Conservation (phyloP, 2,888 invertebrate species). For the Seira sanloemensis region DNA sequence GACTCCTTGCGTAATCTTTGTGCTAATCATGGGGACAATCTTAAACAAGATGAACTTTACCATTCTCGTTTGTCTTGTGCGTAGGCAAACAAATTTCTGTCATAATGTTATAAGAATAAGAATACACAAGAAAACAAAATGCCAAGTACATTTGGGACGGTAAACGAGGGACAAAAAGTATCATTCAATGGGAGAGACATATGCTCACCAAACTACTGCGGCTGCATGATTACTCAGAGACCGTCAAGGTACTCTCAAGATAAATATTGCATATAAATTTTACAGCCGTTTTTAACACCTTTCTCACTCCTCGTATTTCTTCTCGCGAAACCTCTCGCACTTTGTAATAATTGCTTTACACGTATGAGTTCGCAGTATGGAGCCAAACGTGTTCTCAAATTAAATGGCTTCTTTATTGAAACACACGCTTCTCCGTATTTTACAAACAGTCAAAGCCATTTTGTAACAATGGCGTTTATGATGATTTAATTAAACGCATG, state of each 20-base stretch:
- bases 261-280: neutral
- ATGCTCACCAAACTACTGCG: neutral
- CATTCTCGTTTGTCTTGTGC: neutral
- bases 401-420: neutral
- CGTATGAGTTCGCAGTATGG: conserved; percentile 40
- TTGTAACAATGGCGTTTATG: neutral
- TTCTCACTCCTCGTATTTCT: conserved; percentile 1
- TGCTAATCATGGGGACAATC: neutral
- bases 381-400: conserved; percentile 61
- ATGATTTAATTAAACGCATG: neutral
- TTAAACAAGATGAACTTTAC: neutral
- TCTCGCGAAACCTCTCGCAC: conserved; percentile 14
- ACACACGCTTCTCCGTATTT: too few species aligned
- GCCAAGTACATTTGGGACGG: neutral
- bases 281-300: conserved; percentile 40
- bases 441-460: neutral
- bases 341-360: neutral
- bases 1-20: neutral
- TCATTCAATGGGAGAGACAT: neutral
- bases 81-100: neutral
- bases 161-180: neutral
- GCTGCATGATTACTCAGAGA: neutral
- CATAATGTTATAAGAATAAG: neutral
- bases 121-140: neutral
- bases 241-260: neutral